A percentile compares a stretch with the other conserved stretches of the same genome.
Conservation (phyloP, 2,113 vertebrate species). For the Chinchilla lanigera region DNA sequence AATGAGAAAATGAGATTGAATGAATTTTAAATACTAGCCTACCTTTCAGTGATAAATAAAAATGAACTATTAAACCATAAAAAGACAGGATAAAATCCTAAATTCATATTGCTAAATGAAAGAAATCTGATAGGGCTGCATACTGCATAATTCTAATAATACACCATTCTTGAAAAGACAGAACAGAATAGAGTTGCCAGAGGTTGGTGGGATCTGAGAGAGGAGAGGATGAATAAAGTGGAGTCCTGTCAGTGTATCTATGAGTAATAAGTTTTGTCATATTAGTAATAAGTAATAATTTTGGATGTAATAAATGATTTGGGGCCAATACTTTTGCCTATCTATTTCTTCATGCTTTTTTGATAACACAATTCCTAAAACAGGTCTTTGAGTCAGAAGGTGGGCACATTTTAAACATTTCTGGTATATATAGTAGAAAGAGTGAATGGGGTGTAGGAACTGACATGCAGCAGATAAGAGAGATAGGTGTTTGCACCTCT, state of each 20-base stretch:
- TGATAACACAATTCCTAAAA: constrained; percentile 8
- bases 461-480: background rate
- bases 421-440: background rate
- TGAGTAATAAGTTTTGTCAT: background rate
- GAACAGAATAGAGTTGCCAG: background rate
- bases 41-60: background rate
- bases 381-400: background rate
- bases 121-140: background rate
- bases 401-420: background rate
- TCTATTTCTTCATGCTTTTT: background rate
- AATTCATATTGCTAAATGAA: background rate
- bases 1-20: constrained; percentile 22
- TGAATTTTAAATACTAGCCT: background rate
- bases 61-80: background rate
- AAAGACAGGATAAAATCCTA: background rate
- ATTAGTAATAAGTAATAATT: too few relatives aligned
- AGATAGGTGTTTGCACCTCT: background rate
- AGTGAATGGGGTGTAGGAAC: background rate
- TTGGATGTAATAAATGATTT: background rate
- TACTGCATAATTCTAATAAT: background rate
- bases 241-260: background rate
- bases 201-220: background rate
- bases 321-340: background rate
- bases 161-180: background rate
- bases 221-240: background rate